These are phyloP conservation scores for Hetaerina americana DNA, from an alignment of 1,140 invertebrate genomes.

Conservation along the genomic window DNA sequence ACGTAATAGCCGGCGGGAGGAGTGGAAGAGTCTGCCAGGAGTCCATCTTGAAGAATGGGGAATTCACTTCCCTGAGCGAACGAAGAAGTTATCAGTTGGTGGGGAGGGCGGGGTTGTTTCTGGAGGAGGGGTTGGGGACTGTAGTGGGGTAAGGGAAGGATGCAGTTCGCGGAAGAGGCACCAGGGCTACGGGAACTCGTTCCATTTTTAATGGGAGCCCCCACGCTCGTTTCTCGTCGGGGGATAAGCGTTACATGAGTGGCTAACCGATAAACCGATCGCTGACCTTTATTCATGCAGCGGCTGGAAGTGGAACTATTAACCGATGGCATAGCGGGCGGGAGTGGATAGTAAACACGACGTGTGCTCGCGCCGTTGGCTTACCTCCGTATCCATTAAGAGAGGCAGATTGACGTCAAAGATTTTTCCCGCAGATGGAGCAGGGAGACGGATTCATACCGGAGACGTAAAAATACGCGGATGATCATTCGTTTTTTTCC, in stretches of 20 bases:
- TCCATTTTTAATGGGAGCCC: neutral
- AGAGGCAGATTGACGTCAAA: no score
- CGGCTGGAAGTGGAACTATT: no score
- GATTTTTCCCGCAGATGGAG: no score
- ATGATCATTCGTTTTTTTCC: no score
- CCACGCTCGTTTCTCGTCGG: neutral
- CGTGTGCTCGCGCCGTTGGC: no score
- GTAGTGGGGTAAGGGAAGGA: neutral
- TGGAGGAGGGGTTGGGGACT: neutral
- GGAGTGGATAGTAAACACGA: no score
- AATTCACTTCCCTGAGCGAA: neutral
- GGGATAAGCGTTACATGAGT: neutral
- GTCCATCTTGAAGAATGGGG: neutral
- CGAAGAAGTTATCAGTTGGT: neutral
- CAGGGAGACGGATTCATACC: no score
- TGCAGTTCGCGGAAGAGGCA: neutral
- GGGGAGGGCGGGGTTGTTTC: neutral
- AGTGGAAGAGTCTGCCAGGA: neutral
- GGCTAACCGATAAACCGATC: neutral
- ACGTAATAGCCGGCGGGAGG: no score
- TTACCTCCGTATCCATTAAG: no score
- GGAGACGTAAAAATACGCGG: no score
- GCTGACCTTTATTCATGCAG: no score
- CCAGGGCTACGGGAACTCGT: neutral
- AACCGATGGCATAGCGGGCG: no score